Evolutionary conservation across 1,140 invertebrate species (phyloP), one percentile per base, ranked within the genome.

Genomic region (Drosophila kikkawai): DNA sequence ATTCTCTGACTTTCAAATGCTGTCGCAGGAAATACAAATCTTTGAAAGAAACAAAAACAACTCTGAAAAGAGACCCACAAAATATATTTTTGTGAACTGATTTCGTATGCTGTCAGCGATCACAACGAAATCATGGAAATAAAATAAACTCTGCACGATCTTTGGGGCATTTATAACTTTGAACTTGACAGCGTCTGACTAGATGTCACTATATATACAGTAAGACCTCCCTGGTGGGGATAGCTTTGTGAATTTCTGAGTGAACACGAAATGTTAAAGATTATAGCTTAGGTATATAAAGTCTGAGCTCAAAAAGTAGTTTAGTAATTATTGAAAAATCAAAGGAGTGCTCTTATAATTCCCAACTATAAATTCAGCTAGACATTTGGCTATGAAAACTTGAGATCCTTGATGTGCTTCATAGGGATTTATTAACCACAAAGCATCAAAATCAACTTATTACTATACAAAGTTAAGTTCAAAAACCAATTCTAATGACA

Each of bases 1-100:
- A 78, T 87, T 87, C 84, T 82, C 34, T 59, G 73, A 84, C 84
- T 88, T 90, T 84, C 83, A 85, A 85, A 84, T 83, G 70, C 71
- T 63, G 53, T 58, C 74, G 60, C 80, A 76, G 80, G 80, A 83
- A 83, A 83, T 59, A 83, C 42, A 65, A 59, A 74, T 50, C 41
- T 57, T 22, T 34, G 41, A 17, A 29, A 53, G 56, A 53, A 26
- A 34, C 53, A 47, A 5, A 37, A 69, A 57, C 57, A 56, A 60
- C 17, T 32, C 13, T 9, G 19, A 61, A 55, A 69, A 42, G 61
- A 67, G 58, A 45, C 64, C 64, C 64, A 67, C 32, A 68, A 74
- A 34, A 79, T 26, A 67, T 26, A 68, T 32, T 67, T 63, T 75
- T 71, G 34, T 68, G 41, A 45, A 61, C 67, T 68, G 78, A 80